phyloP scores from a whole-genome alignment of 64 coral and sea anemone genomes.

The Stylophora pistillata region DNA sequence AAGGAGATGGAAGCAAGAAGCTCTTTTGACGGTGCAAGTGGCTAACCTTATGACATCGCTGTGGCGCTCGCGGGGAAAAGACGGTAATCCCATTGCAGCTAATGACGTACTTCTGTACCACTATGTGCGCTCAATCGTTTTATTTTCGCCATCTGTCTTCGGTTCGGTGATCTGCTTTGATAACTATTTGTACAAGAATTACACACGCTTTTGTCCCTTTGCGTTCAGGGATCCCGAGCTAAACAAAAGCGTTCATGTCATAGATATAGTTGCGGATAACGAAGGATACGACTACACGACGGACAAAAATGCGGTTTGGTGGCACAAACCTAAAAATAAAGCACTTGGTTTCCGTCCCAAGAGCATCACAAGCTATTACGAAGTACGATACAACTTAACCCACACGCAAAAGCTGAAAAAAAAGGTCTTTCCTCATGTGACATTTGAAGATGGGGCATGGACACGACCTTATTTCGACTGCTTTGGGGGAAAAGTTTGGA shows the following conservation, averaged over 20 bases:
- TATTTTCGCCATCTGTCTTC: slow-evolving; percentile 71
- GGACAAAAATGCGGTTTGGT: slow-evolving; percentile 73
- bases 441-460: slow-evolving; percentile 70
- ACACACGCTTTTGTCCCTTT: slow-evolving; percentile 83
- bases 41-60: slow-evolving; percentile 89
- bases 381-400: slow-evolving; percentile 40
- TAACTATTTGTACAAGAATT: slow-evolving; percentile 76
- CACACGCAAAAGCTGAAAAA: slow-evolving; percentile 11
- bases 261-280: slow-evolving; percentile 51
- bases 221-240: slow-evolving; percentile 67
- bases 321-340: slow-evolving; percentile 59
- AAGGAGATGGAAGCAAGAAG: slow-evolving; percentile 79
- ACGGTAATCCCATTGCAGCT: slow-evolving; percentile 51
- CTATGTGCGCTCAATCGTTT: slow-evolving; percentile 68
- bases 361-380: slow-evolving; percentile 34
- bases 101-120: slow-evolving; percentile 67
- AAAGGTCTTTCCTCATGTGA: slow-evolving; percentile 15
- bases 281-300: slow-evolving; percentile 51
- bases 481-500: slow-evolving; percentile 96
- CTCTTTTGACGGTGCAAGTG: slow-evolving; percentile 61
- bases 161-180: slow-evolving; percentile 95
- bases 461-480: slow-evolving; percentile 91
- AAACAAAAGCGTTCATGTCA: slow-evolving; percentile 27
- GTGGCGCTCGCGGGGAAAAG: slow-evolving; percentile 56
- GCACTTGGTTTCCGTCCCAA: slow-evolving; percentile 21